Conservation (phyloP, 1,140 invertebrate genomes). For the Bombus impatiens region DNA sequence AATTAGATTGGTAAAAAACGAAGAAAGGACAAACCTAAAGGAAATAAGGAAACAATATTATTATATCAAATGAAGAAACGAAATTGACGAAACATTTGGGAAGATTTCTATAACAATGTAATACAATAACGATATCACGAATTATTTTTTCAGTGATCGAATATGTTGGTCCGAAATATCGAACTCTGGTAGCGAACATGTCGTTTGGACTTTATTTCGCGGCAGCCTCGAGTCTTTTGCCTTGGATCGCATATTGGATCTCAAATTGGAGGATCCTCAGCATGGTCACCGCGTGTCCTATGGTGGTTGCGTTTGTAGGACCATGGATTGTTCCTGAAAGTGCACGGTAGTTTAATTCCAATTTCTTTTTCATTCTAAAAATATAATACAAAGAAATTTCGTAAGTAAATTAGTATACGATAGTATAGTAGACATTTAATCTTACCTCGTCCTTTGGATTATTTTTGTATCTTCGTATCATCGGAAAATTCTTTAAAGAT, state of each 20-base stretch:
- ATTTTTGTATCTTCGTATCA: too few species aligned
- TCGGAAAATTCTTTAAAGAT: too few species aligned
- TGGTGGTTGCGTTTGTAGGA: constrained; percentile 87
- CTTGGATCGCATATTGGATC: constrained; percentile 91
- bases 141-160: constrained; percentile 86
- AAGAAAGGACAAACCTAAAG: not conserved
- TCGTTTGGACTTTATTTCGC: constrained; percentile 95
- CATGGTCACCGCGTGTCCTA: constrained; percentile 88
- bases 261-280: constrained; percentile 90
- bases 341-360: constrained; percentile 83
- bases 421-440: too few species aligned
- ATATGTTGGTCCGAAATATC: constrained; percentile 92
- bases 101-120: not conserved
- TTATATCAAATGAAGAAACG: not conserved
- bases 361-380: not conserved
- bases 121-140: not conserved
- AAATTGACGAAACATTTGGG: not conserved
- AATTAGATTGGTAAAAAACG: too few species aligned
- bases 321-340: constrained; percentile 92
- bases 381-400: not conserved
- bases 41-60: not conserved
- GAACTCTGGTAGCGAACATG: constrained; percentile 94
- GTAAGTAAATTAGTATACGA: not conserved
- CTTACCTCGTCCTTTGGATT: too few species aligned
- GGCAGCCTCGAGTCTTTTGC: constrained; percentile 88